A percentile compares a stretch with the other conserved stretches of the same genome.
Conservation (phyloP, 1,140 invertebrate genomes). For the Bombus huntii region DNA sequence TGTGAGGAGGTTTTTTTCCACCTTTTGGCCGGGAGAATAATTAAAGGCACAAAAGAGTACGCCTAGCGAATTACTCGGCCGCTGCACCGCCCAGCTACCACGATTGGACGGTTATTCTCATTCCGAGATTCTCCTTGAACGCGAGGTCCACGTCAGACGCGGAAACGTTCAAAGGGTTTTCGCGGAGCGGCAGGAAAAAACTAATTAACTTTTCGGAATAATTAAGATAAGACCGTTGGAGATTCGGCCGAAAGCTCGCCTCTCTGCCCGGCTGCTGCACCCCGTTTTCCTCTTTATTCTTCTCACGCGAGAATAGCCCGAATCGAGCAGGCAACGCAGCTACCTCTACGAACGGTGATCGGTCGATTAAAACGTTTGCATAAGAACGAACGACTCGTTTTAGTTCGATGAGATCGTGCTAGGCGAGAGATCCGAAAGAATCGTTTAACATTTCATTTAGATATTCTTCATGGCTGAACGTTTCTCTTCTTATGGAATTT, state of each 20-base stretch:
- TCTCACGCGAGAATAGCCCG: conserved; percentile 49
- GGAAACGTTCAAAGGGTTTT: conserved; percentile 73
- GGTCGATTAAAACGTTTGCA: conserved; percentile 74
- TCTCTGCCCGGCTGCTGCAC: conserved; percentile 23
- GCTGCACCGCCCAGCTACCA: conserved; percentile 54
- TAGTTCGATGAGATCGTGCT: conserved; percentile 17
- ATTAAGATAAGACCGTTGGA: conserved; percentile 77
- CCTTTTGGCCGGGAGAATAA: conserved; percentile 68
- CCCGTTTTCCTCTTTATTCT: conserved; percentile 39
- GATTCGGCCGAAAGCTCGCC: conserved; percentile 71
- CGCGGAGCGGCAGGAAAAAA: conserved; percentile 72
- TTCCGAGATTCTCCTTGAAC: conserved; percentile 71
- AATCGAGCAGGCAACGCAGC: not conserved
- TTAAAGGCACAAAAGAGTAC: conserved; percentile 70
- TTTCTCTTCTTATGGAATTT: not conserved
- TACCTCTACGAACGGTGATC: conserved; percentile 60
- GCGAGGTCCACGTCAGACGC: conserved; percentile 68
- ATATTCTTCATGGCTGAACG: not conserved
- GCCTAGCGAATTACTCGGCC: conserved; percentile 70
- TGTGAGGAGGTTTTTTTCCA: conserved; percentile 56
- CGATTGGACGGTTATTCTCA: conserved; percentile 71
- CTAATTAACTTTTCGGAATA: conserved; percentile 80
- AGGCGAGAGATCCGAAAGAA: not conserved
- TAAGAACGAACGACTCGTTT: conserved; percentile 50
- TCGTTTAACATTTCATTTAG: conserved; percentile 6